phyloP scores from a whole-genome alignment of 2,888 invertebrate species.

The Eulithis testata region DNA sequence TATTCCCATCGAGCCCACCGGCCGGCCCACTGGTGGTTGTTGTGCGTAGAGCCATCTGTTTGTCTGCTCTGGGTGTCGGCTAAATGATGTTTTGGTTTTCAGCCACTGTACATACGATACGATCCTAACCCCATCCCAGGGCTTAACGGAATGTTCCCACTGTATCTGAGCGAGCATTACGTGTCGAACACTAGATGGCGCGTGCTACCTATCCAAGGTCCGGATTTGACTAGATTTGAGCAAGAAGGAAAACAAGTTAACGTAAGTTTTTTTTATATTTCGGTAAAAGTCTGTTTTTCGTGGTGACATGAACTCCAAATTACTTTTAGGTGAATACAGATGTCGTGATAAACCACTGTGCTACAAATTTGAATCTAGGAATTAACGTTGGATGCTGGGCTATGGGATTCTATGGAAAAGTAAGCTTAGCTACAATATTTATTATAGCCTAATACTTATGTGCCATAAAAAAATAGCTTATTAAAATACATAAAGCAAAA shows the following conservation, averaged over 20 bases:
- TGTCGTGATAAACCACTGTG: slow-evolving; percentile 74
- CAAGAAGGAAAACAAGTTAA: slow-evolving; percentile 63
- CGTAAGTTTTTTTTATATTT: slow-evolving; percentile 48
- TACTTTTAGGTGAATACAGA: slow-evolving; percentile 70
- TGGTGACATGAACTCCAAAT: not conserved
- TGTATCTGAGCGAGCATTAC: slow-evolving; percentile 72
- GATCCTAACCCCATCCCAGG: slow-evolving; percentile 77
- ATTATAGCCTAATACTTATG: too few relatives aligned
- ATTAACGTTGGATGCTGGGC: slow-evolving; percentile 63
- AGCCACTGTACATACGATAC: slow-evolving; percentile 76
- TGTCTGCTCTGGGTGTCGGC: slow-evolving; percentile 24
- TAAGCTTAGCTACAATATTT: slow-evolving; percentile 41
- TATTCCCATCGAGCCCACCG: too few relatives aligned
- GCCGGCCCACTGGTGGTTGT: too few relatives aligned
- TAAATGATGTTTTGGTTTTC: slow-evolving; percentile 51
- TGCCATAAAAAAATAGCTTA: too few relatives aligned
- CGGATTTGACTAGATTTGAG: slow-evolving; percentile 72
- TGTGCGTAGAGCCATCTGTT: slow-evolving; percentile 30
- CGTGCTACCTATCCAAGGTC: slow-evolving; percentile 64
- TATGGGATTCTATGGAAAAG: slow-evolving; percentile 75
- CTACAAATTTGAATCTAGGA: slow-evolving; percentile 75
- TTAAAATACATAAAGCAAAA: too few relatives aligned
- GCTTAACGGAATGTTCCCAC: slow-evolving; percentile 65
- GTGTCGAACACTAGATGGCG: slow-evolving; percentile 78
- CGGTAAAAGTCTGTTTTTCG: too few relatives aligned